Evolutionary conservation across 1,140 invertebrate species (phyloP).

Genomic region (Alviniconcha marisindica): DNA sequence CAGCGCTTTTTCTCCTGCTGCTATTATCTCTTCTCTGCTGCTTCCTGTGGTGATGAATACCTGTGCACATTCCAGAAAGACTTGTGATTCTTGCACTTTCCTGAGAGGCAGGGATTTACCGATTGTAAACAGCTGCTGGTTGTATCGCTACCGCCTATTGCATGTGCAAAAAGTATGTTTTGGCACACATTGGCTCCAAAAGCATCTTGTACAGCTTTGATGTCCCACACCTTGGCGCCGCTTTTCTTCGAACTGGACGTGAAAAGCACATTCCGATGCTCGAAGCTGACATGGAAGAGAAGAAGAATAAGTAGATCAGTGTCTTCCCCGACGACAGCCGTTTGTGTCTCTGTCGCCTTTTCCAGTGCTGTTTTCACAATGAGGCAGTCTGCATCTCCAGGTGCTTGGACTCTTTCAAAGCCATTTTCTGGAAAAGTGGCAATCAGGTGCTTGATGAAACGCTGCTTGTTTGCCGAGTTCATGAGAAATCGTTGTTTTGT

Average conservation of each 20-base stretch:
- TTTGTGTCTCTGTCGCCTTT: too few relatives aligned
- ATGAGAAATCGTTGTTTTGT: too few relatives aligned
- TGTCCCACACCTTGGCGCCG: slow-evolving; percentile 12
- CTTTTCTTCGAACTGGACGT: neutral
- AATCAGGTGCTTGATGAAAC: too few relatives aligned
- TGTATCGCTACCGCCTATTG: neutral
- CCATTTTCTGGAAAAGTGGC: too few relatives aligned
- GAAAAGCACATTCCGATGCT: slow-evolving; percentile 4
- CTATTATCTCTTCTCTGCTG: neutral
- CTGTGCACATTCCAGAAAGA: neutral
- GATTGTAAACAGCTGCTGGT: neutral
- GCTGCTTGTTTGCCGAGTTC: too few relatives aligned
- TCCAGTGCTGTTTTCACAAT: too few relatives aligned
- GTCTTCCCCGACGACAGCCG: too few relatives aligned
- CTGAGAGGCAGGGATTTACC: neutral
- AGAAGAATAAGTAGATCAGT: too few relatives aligned
- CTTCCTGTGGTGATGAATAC: neutral
- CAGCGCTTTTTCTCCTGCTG: slow-evolving; percentile 11
- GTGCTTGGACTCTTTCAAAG: too few relatives aligned
- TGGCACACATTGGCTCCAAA: neutral
- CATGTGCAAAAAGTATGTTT: neutral
- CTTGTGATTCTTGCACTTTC: neutral
- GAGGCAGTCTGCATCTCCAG: too few relatives aligned
- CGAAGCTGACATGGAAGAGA: too few relatives aligned
- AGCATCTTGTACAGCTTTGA: neutral